Evolutionary conservation across 1,140 invertebrate genomes (phyloP), one percentile per base, ranked within the genome.

Genomic region (Calephelis nemesis): DNA sequence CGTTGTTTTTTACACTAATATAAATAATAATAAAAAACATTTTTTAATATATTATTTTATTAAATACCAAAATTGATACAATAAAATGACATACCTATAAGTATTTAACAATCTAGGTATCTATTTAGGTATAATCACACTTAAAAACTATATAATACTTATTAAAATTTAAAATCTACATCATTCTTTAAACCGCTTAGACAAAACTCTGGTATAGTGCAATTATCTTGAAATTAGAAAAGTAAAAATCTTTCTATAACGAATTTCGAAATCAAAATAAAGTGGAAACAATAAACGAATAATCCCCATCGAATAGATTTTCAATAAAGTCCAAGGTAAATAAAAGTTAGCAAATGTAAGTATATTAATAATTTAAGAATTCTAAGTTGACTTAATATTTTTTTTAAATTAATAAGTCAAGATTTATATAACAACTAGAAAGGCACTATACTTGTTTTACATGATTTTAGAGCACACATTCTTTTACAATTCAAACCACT

Each of bases 361-460:
- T n/a, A 45, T 12, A 52, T 52, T 58, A 58, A 7, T 62, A 48
- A 63, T 4, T 47, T 10, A n/a, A 40, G 45, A 49, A 12, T 45
- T 30, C 19, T 15, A 13, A n/a, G 45, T 40, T 42, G 19, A 19
- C 7, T 66, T 42, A 42, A 42, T 7, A 42, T 15, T n/a, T 11
- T 13, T 66, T 54, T 15, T 15, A 13, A 47, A 47, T 54, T 13
- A 42, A 54, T 52, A 13, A 7, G 49, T 54, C 15, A 58, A 54
- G 45, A 45, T 52, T 65, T 73, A 73, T 13, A 45, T 74, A 52
- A 54, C 78, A 79, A 69, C 69, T 83, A 79, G 78, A 88, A 90
- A 90, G 87, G 86, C 87, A 90, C 87, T 88, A 90, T 88, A 73
- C 81, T 86, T 84, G 77, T 45, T 78, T 82, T 78, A 77, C 75